phyloP scores from a whole-genome alignment of 2,888 invertebrate genomes.

The Apodemia mormo region DNA sequence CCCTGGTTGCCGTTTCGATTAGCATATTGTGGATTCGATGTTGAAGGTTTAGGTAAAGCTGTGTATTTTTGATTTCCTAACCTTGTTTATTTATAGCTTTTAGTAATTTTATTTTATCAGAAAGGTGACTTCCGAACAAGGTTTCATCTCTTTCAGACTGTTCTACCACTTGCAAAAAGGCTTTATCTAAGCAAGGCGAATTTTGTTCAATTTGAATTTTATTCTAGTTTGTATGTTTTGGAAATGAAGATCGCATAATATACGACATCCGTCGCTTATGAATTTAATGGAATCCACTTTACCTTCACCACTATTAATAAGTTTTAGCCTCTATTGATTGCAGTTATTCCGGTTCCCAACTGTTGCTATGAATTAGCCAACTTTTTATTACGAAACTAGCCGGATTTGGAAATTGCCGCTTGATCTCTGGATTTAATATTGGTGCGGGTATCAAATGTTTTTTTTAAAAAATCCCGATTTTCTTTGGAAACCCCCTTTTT shows the following conservation, averaged over 20 bases:
- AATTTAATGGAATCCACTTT: constrained; percentile 18
- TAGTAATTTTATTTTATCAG: constrained; percentile 32
- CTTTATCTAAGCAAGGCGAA: constrained; percentile 23
- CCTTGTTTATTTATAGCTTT: constrained; percentile 28
- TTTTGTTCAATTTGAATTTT: constrained; percentile 26
- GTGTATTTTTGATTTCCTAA: too few species aligned
- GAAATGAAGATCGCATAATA: constrained; percentile 29
- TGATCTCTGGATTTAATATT: too few species aligned
- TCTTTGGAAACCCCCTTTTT: too few species aligned
- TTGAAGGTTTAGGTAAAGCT: too few species aligned
- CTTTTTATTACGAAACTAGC: too few species aligned
- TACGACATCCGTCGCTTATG: constrained; percentile 29
- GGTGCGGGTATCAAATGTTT: too few species aligned
- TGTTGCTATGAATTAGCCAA: too few species aligned
- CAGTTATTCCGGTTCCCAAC: too few species aligned
- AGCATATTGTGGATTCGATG: too few species aligned
- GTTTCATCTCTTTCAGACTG: constrained; percentile 30
- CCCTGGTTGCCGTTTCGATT: too few species aligned
- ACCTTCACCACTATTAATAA: neutral
- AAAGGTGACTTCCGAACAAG: constrained; percentile 27
- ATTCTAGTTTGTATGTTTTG: constrained; percentile 22
- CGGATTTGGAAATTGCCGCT: too few species aligned
- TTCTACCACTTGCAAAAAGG: constrained; percentile 27
- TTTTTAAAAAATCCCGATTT: too few species aligned
- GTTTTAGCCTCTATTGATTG: neutral